Evolutionary conservation across 2,797 vertebrate genomes (phyloP), one percentile per base, ranked within the genome.

Genomic region (Chelonia mydas): DNA sequence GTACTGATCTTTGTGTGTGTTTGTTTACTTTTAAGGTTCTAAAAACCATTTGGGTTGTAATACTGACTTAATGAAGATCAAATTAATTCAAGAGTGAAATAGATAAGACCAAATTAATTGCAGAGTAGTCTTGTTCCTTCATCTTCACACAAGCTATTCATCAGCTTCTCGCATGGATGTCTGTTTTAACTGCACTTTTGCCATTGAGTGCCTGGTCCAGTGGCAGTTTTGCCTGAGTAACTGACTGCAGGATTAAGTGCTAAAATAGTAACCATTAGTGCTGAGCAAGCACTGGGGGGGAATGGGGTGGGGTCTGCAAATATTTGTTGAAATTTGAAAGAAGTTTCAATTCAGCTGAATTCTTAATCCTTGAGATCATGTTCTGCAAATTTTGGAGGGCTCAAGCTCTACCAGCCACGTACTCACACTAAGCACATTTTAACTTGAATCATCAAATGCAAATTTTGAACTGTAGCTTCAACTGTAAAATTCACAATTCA

Each of bases 221-320:
- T 8, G 37, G 74, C 15, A 68, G 59, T 41, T 49, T 65, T 84
- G 65, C 33, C 33, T 0, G 0, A 31, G n/a, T 11, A 54, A 11
- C 85, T 53, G 31, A 0, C 59, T 51, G n/a, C 27, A 61, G 74
- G 10, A 37, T 37, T 6, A 9, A 83, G 33, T 16, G 45, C 28
- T 15, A 59, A 86, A 86, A 19, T 5, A n/a, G 1, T 57, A 27
- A 45, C 9, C 17, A 27, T 59, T 83, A 79, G 7, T 41, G 74
- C 15, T 11, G 28, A 91, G 33, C 5, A 50, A 1, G 23, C 37
- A 47, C 9, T 0, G 1, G 28, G 12, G 3, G 2, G 51, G 41
- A 68, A 11, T 3, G 65, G 87, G 41, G 31, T 78, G 1, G 41
- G 41, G 5, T 11, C 1, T 27, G 23, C 85, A 57, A 83, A 55